Evolutionary conservation across 53 echinoderm and acorn worm genomes (phyloP).

Genomic region (Astropecten irregularis): DNA sequence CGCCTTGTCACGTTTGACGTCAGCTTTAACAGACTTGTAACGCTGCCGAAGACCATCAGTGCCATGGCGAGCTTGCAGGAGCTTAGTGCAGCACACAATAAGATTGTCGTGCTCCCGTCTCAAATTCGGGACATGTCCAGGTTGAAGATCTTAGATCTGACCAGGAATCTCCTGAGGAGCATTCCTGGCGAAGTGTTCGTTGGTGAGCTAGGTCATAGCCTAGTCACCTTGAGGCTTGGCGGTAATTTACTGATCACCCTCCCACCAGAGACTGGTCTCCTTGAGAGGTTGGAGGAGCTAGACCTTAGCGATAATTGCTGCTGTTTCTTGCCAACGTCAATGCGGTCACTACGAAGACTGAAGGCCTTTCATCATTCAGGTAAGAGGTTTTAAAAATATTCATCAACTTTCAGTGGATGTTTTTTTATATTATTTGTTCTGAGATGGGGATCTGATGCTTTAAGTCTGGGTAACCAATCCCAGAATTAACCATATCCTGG

Average conservation of each 20-base stretch:
- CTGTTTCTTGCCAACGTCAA: slow-evolving; percentile 24
- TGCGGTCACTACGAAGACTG: slow-evolving; percentile 39
- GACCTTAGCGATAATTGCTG: slow-evolving; percentile 42
- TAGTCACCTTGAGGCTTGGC: slow-evolving; percentile 27
- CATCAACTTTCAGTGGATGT: too few species aligned
- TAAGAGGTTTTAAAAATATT: background rate
- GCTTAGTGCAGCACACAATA: slow-evolving; percentile 24
- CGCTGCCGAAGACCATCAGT: slow-evolving; percentile 15
- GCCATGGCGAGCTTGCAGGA: slow-evolving; percentile 18
- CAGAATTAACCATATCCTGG: too few species aligned
- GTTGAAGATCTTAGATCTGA: slow-evolving; percentile 16
- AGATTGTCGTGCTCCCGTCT: slow-evolving; percentile 27
- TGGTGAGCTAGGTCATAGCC: slow-evolving; percentile 11
- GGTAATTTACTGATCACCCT: slow-evolving; percentile 45
- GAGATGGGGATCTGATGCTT: background rate
- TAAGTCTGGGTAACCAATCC: too few species aligned
- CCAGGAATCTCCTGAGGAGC: slow-evolving; percentile 45
- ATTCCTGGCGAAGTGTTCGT: slow-evolving; percentile 34
- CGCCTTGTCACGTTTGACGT: slow-evolving; percentile 41
- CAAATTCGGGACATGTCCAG: slow-evolving; percentile 21
- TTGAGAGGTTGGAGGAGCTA: slow-evolving; percentile 42
- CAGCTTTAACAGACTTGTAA: slow-evolving; percentile 39
- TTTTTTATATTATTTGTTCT: background rate
- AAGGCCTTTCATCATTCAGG: slow-evolving; percentile 61
- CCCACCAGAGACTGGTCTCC: slow-evolving; percentile 44